Evolutionary conservation across 2,888 invertebrate genomes (phyloP).

Genomic region (Bibio marci): DNA sequence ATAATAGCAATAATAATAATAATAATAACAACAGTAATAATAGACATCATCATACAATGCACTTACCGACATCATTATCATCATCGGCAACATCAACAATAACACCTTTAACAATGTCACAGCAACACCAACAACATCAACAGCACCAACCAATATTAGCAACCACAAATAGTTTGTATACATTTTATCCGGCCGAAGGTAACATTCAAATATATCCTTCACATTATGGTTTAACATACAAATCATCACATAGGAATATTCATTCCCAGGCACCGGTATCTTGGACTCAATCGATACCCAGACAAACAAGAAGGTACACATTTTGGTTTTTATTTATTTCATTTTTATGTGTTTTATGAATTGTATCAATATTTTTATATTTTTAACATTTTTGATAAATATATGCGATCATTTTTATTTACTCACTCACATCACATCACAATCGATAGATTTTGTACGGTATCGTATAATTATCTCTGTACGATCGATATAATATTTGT

Average conservation of each 20-base stretch:
- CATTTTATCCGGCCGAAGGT: slow-evolving; percentile 29
- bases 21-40: background rate
- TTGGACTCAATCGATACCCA: slow-evolving; percentile 30
- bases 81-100: slow-evolving; percentile 9
- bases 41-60: no score
- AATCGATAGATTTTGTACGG: no score
- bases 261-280: slow-evolving; percentile 29
- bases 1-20: no score
- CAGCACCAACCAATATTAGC: slow-evolving; percentile 15
- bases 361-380: no score
- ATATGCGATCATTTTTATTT: no score
- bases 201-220: slow-evolving; percentile 29
- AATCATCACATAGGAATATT: slow-evolving; percentile 17
- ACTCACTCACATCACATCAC: no score
- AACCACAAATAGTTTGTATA: slow-evolving; percentile 27
- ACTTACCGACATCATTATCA: background rate
- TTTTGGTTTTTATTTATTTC: slow-evolving; percentile 9
- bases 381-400: no score
- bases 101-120: slow-evolving; percentile 5
- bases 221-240: slow-evolving; percentile 27
- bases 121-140: slow-evolving; percentile 7
- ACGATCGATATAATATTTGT: no score
- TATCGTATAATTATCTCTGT: no score
- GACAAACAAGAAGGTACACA: slow-evolving; percentile 28
- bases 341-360: no score